These are phyloP conservation scores for Pedicia rivosa DNA, from an alignment of 2,888 invertebrate species.

Conservation along the genomic window DNA sequence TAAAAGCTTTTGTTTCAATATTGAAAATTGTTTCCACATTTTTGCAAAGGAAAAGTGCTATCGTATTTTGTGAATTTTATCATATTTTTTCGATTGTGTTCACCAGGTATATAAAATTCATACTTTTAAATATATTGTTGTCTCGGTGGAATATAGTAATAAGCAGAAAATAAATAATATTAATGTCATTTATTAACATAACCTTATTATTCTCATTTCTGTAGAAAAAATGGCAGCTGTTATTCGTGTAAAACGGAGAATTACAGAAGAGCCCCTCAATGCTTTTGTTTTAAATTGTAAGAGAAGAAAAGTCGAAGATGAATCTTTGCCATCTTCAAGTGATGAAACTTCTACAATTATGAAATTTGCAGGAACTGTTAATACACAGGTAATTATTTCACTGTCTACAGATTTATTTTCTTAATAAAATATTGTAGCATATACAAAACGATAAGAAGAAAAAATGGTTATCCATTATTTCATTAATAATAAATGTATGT, in stretches of 20 bases:
- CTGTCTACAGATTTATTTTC: not conserved
- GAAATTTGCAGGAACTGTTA: slow-evolving; percentile 56
- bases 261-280: slow-evolving; percentile 53
- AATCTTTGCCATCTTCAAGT: slow-evolving; percentile 13
- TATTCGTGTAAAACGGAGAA: slow-evolving; percentile 54
- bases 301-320: slow-evolving; percentile 39
- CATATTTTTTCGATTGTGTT: too few species aligned
- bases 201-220: not conserved
- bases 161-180: too few species aligned
- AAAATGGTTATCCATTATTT: not conserved
- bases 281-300: slow-evolving; percentile 57
- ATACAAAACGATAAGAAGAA: too few species aligned
- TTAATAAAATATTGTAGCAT: too few species aligned
- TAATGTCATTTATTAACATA: too few species aligned
- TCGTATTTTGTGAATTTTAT: too few species aligned
- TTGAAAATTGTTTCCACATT: too few species aligned
- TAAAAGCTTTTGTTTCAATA: too few species aligned
- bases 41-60: too few species aligned
- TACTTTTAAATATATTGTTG: too few species aligned
- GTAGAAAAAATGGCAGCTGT: slow-evolving; percentile 35
- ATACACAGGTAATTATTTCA: slow-evolving; percentile 37
- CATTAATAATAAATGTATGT: not conserved
- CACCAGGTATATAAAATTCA: too few species aligned
- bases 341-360: slow-evolving; percentile 43
- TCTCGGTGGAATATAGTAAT: too few species aligned